Conservation (phyloP, 2,113 vertebrate genomes). For the Cheilinus undulatus region DNA sequence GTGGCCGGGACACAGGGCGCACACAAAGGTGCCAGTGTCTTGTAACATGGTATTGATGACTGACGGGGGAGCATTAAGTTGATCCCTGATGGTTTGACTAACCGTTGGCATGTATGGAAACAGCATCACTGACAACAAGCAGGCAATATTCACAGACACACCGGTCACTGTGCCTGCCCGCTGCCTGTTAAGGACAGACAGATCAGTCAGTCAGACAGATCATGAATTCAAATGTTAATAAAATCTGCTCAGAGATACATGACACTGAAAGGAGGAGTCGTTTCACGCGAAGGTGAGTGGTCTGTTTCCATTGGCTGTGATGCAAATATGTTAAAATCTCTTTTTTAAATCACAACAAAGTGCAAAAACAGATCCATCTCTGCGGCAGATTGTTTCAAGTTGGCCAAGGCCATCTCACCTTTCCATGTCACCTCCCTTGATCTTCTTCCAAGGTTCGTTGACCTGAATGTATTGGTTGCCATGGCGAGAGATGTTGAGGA, state of each 20-base stretch:
- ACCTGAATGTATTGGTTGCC: conserved; percentile 98
- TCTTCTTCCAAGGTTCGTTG: conserved; percentile 95
- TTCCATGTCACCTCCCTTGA: conserved; percentile 89
- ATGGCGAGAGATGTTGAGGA: conserved; percentile 94
- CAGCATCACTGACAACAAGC: conserved; percentile 88
- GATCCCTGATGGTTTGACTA: conserved; percentile 88
- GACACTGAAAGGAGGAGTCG: neutral
- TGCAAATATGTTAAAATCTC: neutral
- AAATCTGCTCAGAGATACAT: neutral
- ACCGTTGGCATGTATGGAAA: conserved; percentile 92
- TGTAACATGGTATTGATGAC: conserved; percentile 78
- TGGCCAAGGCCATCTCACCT: conserved; percentile 75
- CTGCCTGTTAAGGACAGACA: conserved; percentile 78
- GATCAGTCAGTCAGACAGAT: neutral
- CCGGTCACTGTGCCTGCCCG: conserved; percentile 92
- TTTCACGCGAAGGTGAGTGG: neutral
- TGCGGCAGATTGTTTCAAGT: neutral
- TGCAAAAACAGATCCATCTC: neutral
- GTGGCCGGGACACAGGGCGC: conserved; percentile 87
- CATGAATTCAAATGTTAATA: neutral
- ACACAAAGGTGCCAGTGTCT: conserved; percentile 81
- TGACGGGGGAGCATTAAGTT: conserved; percentile 83
- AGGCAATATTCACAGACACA: conserved; percentile 90
- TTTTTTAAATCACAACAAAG: neutral
- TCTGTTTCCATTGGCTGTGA: neutral